These are phyloP conservation scores for Strongylocentrotus purpuratus DNA, from an alignment of 35 echinoderm and acorn worm species.

Conservation along the genomic window DNA sequence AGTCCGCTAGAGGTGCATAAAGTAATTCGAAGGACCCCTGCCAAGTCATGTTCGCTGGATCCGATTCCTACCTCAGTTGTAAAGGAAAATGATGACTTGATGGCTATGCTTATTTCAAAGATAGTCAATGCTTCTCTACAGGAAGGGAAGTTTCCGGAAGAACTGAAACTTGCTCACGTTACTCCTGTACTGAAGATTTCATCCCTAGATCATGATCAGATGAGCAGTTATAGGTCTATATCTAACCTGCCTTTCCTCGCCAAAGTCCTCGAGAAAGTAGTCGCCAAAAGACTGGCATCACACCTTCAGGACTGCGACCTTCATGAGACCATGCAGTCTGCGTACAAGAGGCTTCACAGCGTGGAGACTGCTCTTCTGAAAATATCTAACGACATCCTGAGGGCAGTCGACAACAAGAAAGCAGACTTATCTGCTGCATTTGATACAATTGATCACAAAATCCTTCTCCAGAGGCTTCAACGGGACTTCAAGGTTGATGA, in stretches of 20 bases:
- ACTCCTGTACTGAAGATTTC: conserved; percentile 69
- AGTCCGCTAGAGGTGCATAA: no score
- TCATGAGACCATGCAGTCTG: conserved; percentile 54
- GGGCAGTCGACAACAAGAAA: no score
- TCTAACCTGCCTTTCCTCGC: conserved; percentile 68
- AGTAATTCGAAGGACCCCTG: no score
- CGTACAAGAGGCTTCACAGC: conserved; percentile 39
- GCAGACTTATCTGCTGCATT: conserved; percentile 70
- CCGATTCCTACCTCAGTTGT: conserved; percentile 15
- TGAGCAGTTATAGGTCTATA: conserved; percentile 63
- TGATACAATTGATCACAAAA: conserved; percentile 59
- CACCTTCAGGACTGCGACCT: no score
- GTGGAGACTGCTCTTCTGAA: conserved; percentile 54
- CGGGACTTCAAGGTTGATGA: conserved; percentile 37
- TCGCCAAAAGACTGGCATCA: conserved; percentile 40
- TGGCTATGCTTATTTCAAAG: conserved; percentile 3
- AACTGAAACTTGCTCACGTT: conserved; percentile 47
- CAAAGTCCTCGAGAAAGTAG: conserved; percentile 76
- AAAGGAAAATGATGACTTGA: neutral
- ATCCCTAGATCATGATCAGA: conserved; percentile 52
- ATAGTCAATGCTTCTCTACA: conserved; percentile 11
- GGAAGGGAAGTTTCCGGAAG: neutral
- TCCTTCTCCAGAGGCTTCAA: conserved; percentile 52
- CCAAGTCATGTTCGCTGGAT: neutral
- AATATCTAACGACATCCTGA: conserved; percentile 36